Evolutionary conservation across 1,140 invertebrate genomes (phyloP).

Genomic region (Papilio polyxenes): DNA sequence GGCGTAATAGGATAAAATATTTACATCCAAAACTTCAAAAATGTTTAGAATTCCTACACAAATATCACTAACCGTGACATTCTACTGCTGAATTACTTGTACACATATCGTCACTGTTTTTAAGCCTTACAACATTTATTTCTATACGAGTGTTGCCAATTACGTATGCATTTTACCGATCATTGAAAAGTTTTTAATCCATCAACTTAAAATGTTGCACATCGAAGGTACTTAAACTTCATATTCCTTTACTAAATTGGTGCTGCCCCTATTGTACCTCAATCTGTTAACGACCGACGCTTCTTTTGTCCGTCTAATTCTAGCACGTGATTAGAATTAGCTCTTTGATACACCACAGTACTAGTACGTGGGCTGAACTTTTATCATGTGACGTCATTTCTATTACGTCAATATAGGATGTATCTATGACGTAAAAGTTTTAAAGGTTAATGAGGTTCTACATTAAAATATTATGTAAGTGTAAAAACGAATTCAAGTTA

Average conservation of each 20-base stretch:
- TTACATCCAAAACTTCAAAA: neutral
- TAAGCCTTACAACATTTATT: no score
- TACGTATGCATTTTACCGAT: neutral
- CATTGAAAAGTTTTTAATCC: neutral
- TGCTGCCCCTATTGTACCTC: neutral
- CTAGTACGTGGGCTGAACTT: slow-evolving; percentile 1
- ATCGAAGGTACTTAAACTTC: neutral
- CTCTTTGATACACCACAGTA: slow-evolving; percentile 8
- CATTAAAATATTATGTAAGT: no score
- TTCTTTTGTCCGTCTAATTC: slow-evolving; percentile 34
- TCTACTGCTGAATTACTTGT: no score
- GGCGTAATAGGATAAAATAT: neutral
- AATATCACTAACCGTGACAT: no score
- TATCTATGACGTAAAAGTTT: neutral
- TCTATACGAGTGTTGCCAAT: no score
- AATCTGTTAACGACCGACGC: slow-evolving; percentile 23
- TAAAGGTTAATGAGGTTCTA: neutral
- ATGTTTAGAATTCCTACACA: neutral
- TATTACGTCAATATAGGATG: neutral
- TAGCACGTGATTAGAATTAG: slow-evolving; percentile 19
- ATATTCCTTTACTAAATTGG: neutral
- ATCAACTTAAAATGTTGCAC: neutral
- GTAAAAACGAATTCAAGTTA: neutral
- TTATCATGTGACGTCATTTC: neutral
- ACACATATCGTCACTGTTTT: no score